Base-by-base conservation (phyloP, 2,797 vertebrate species). In the Sciurus carolinensis region DNA sequence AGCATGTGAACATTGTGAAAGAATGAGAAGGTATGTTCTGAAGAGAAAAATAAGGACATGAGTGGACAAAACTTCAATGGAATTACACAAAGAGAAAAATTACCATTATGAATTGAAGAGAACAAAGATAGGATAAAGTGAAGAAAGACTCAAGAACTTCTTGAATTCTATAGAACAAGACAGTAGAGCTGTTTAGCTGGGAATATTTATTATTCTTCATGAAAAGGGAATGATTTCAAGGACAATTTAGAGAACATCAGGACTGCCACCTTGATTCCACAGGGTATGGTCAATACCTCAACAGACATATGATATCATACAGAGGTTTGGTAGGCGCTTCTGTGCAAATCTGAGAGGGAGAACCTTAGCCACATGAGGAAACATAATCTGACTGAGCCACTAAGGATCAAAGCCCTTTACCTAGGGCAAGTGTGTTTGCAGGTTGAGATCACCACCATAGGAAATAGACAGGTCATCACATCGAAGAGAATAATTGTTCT, bases 351-450 rank as follows among this genome's bases (percentile, higher is more conserved):
- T 47, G 7, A 30, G 4, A 26, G 5, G 18, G 8, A 24, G 12
- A 12, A 57, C 1, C 20, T 39, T 26, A 28, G 10, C 30, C 17
- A 14, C 10, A 1, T 3, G 1, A 44, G 8, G 8, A 1, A 24
- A 9, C 13, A 15, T 17, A 11, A 33, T 1, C 15, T 66, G 7
- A 7, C 20, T 66, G 33, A 54, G 2, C 13, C 47, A 44, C 14
- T 14, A 44, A 5, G 36, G 30, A 28, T 6, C 5, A 30, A 57
- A 28, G 7, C 1, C 67, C 39, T 73, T 24, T 82, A 26, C 20
- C 8, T 47, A 4, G 0, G 10, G 10, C 7, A 18, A 50, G 1
- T 71, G 26, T 3, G 22, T 77, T 57, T 52, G 18, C 14, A 26
- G 47, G 4, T 33, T 39, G 24, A 9, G 6, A 20, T 89, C 4